A percentile compares a stretch with the other conserved stretches of the same genome.
Conservation (phyloP, 1,140 invertebrate species). For the Caenorhabditis tropicalis region DNA sequence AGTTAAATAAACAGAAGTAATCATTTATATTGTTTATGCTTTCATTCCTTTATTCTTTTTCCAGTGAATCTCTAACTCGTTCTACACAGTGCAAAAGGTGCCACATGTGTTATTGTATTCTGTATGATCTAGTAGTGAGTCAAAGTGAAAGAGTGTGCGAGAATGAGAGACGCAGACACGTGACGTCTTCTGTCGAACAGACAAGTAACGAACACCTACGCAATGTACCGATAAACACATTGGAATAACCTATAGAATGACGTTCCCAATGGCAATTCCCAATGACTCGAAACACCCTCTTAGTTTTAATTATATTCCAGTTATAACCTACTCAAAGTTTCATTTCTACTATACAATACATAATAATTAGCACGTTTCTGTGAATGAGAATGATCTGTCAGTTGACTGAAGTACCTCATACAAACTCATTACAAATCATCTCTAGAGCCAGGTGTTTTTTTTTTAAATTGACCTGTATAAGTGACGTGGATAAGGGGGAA, state of each 20-base stretch:
- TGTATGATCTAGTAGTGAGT: no score
- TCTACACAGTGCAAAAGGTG: no score
- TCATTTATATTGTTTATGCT: no score
- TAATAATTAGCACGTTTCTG: constrained; percentile 4
- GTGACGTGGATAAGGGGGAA: neutral
- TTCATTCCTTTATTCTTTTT: no score
- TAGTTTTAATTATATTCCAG: neutral
- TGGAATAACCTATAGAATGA: neutral
- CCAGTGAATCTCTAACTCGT: no score
- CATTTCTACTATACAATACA: neutral
- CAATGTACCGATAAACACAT: neutral
- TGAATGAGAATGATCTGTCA: neutral
- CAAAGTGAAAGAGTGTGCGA: no score
- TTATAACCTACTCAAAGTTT: neutral
- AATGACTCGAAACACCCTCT: neutral
- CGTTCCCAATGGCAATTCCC: neutral
- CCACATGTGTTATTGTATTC: no score
- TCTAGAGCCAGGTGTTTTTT: neutral
- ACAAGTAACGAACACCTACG: neutral
- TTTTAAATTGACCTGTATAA: neutral
- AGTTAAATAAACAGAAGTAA: no score
- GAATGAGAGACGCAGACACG: no score
- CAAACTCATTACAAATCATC: neutral
- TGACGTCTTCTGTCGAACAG: no score
- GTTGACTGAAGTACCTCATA: neutral